Base-by-base conservation (phyloP, 2,113 vertebrate species). In the Callopanchax toddi region DNA sequence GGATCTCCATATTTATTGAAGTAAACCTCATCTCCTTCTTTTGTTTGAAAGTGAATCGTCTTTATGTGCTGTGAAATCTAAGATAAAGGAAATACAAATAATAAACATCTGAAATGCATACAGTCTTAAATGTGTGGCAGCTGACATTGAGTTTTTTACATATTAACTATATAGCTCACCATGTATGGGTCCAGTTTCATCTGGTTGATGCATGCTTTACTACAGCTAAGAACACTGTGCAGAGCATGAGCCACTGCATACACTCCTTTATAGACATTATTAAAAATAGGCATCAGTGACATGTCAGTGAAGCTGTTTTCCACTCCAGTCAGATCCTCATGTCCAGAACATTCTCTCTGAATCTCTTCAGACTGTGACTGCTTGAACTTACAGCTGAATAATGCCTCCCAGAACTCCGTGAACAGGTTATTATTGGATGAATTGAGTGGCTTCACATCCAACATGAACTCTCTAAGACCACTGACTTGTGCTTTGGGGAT, bases 211-310 rank as follows among this genome's bases (percentile, higher is more conserved):
- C 90, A 92, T 40, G 69, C 86, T 71, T 87, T 12, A 21, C 72
- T 78, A 55, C 89, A 91, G 13, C 44, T 52, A 2, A 88, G 72
- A 17, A 84, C 18, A 1, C 7, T 29, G 43, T 93, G 88, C 51
- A 93, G 73, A 1, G 89, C 77, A 22, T 93, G 82, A 21, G 89
- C 90, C 58, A 90, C 84, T n/a, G 88, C 76, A 66, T 92, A 92
- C 46, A 93, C 86, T n/a, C 53, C 92, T 69, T 92, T 92, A 52
- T 93, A 93, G 3, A 92, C 76, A 50, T 92, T 92, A 52, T 82
- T 85, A 61, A 91, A 84, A 22, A 89, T 89, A 1, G 89, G 76
- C 88, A 92, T 90, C 11, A 87, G 79, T 0, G 91, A 91, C 86
- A 92, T 87, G 46, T 93, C 89, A 34, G 88, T 89, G 64, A 91